phyloP scores from a whole-genome alignment of 2,797 vertebrate genomes.

The Crocidura indochinensis region DNA sequence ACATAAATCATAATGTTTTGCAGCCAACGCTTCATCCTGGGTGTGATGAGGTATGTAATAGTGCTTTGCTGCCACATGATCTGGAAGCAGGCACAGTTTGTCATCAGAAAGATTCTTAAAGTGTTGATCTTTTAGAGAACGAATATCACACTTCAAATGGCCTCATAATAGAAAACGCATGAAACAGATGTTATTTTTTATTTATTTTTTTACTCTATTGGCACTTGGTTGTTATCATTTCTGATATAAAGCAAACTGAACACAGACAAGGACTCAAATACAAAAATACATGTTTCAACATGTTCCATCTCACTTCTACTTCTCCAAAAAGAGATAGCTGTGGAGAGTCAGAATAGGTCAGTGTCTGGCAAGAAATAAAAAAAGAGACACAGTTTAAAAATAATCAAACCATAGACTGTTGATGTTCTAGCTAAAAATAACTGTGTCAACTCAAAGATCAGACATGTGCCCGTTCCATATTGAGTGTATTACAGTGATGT shows the following conservation, averaged over 20 bases:
- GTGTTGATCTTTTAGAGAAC: constrained; percentile 79
- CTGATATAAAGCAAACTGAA: constrained; percentile 43
- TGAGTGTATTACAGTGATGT: neutral
- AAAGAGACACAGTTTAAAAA: constrained; percentile 66
- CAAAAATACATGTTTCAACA: constrained; percentile 43
- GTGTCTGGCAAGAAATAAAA: neutral
- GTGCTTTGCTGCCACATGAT: constrained; percentile 63
- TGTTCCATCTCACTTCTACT: neutral
- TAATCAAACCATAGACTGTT: constrained; percentile 25
- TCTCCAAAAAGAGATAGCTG: constrained; percentile 12
- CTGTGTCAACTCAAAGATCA: neutral
- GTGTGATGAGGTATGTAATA: constrained; percentile 46
- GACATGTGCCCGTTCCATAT: neutral
- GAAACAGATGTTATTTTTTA: constrained; percentile 73
- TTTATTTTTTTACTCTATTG: constrained; percentile 57
- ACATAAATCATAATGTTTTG: neutral
- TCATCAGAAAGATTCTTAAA: constrained; percentile 72
- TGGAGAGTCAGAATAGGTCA: neutral
- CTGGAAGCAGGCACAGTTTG: constrained; percentile 76
- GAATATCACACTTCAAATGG: constrained; percentile 76
- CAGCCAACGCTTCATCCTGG: neutral
- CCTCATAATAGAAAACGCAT: constrained; percentile 72
- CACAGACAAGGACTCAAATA: neutral
- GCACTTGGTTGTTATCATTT: constrained; percentile 53
- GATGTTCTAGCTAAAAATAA: constrained; percentile 5